A percentile compares a stretch with the other conserved stretches of the same genome.
Evolutionary conservation across 1,140 invertebrate species (phyloP).

Genomic region (Diachasma alloeum): DNA sequence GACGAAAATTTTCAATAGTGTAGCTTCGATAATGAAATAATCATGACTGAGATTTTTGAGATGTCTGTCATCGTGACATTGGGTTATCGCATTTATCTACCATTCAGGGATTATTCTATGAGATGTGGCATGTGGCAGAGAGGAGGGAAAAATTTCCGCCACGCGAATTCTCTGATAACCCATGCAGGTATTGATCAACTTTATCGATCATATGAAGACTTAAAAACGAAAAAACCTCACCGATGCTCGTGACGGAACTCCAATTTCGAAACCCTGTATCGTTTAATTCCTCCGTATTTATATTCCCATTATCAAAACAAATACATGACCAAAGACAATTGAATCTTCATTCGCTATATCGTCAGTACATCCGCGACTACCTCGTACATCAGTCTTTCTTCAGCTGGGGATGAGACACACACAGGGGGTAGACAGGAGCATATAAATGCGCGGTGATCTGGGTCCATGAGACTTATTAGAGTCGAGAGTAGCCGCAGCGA

Average conservation of each 20-base stretch:
- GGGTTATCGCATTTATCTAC: background rate
- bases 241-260: background rate
- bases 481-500: slow-evolving; percentile 9
- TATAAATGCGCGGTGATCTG: slow-evolving; percentile 30
- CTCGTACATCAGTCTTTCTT: background rate
- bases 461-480: slow-evolving; percentile 29
- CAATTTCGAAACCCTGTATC: background rate
- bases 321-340: too few species aligned
- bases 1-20: too few species aligned
- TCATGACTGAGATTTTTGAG: background rate
- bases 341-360: too few species aligned
- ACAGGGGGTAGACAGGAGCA: background rate
- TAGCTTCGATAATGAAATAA: too few species aligned
- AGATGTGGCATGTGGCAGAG: background rate
- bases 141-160: background rate
- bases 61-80: background rate
- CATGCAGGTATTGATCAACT: background rate
- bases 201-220: background rate
- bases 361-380: background rate
- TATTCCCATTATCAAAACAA: too few species aligned
- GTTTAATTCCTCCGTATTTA: too few species aligned
- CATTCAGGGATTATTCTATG: background rate
- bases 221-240: background rate
- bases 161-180: background rate
- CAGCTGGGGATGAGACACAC: slow-evolving; percentile 13